Conservation (phyloP, 2,797 vertebrate genomes). For the Setipinna tenuifilis region DNA sequence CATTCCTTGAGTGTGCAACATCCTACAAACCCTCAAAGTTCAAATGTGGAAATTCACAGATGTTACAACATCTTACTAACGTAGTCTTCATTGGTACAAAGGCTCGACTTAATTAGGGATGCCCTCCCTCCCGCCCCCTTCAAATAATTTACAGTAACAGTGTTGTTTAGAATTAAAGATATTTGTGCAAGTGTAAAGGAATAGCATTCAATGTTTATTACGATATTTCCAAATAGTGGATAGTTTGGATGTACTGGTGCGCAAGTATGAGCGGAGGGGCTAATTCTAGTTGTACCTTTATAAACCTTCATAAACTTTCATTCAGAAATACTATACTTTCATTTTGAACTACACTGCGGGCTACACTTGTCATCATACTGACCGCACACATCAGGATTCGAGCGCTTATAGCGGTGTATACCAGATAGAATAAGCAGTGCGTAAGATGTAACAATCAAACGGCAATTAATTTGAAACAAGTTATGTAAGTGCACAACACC, state of each 20-base stretch:
- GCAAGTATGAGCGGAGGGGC: not conserved
- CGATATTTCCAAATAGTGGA: not conserved
- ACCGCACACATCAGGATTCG: not conserved
- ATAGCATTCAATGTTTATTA: not conserved
- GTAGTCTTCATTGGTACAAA: not conserved
- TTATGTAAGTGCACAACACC: constrained; percentile 32
- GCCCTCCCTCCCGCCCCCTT: not conserved
- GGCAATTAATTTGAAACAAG: not conserved
- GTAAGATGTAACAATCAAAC: not conserved
- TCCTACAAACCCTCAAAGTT: constrained; percentile 28
- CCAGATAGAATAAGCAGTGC: not conserved
- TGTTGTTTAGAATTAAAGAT: not conserved
- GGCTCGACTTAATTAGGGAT: not conserved
- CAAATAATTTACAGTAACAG: not conserved
- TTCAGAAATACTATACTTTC: not conserved
- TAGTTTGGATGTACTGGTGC: not conserved
- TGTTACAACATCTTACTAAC: constrained; percentile 6
- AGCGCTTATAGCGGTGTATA: not conserved
- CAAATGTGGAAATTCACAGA: constrained; percentile 18
- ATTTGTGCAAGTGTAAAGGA: not conserved
- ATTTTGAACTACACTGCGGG: not conserved
- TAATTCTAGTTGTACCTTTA: not conserved
- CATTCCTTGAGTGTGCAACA: constrained; percentile 29
- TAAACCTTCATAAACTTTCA: no score
- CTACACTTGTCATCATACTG: not conserved